Evolutionary conservation across 2,113 vertebrate genomes (phyloP).

Genomic region (Isurus oxyrinchus): DNA sequence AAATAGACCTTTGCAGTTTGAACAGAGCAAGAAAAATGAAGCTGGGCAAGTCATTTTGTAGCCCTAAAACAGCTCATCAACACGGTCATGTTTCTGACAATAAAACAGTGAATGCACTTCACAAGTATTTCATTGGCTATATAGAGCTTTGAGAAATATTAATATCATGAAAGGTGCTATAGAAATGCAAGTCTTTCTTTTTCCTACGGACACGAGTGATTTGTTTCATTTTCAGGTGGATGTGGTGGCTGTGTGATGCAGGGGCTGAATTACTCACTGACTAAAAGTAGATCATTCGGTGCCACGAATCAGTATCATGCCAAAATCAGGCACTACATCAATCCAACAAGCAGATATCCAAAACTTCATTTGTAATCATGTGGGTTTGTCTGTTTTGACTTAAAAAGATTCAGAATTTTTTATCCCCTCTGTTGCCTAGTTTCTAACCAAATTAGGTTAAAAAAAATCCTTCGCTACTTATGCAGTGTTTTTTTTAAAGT

Average conservation of each 20-base stretch:
- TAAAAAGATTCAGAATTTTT: slow-evolving; percentile 7
- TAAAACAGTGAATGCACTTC: no score
- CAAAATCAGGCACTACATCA: background rate
- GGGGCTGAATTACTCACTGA: background rate
- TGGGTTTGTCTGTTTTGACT: background rate
- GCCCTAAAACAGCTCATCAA: no score
- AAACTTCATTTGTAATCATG: background rate
- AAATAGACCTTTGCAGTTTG: background rate
- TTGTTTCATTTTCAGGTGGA: background rate
- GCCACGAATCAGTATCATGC: background rate
- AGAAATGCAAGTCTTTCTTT: background rate
- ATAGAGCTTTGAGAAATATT: background rate
- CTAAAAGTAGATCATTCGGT: background rate
- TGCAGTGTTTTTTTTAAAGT: background rate
- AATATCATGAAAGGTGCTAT: background rate
- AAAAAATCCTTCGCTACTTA: background rate
- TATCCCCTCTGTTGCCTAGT: background rate
- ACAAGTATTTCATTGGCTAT: background rate
- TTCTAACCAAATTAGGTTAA: slow-evolving; percentile 2
- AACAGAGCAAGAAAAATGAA: background rate
- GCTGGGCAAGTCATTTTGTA: background rate
- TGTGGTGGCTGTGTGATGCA: background rate
- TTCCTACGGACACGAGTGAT: background rate
- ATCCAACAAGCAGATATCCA: background rate
- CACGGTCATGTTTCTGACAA: no score